Evolutionary conservation across 2,797 vertebrate species (phyloP), one percentile per base, ranked within the genome.

Genomic region (Rhodeus uyekii): DNA sequence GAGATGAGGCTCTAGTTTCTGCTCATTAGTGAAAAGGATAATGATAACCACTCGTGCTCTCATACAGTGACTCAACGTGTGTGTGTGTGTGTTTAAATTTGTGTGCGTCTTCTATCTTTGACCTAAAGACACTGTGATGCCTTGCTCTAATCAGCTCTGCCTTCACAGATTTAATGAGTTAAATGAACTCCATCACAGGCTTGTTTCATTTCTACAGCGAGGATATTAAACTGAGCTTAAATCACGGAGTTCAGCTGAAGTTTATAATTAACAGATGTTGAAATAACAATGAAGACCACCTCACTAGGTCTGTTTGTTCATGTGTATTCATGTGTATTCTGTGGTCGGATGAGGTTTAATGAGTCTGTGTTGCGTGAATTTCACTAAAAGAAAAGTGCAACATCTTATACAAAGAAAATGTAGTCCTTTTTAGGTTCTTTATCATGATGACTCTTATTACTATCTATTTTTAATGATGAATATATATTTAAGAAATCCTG

Each of bases 21-120:
- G 85, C 79, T 80, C 29, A 48, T 83, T 82, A 83, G 34, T 63
- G 50, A 80, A 81, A 81, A 85, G 60, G 88, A 89, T 85, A 71
- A 88, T 53, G 68, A 86, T 83, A 74, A 53, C n/a, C 13, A 81
- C 81, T 69, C 72, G 5, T 61, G 7, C 61, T 24, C 36, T 27
- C 38, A 58, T 42, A 58, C 50, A 36, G 83, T 86, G 86, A 89
- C 83, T 85, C 82, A 79, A 86, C 55, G 86, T 71, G 78, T 61
- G 68, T 80, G 86, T 71, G 78, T 61, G 68, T 80, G 60, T 38
- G 24, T 69, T 79, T 76, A 65, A 50, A 44, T 69, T 24, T 77
- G 34, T 38, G 63, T 76, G n/a, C 34, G 16, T 76, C 38, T 76
- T 63, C 36, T 39, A 50, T 79, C 68, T 83, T 44, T 64, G 46